A percentile compares a stretch with the other conserved stretches of the same genome.
Evolutionary conservation across 2,113 vertebrate species (phyloP).

Genomic region (Chaetura pelagica): DNA sequence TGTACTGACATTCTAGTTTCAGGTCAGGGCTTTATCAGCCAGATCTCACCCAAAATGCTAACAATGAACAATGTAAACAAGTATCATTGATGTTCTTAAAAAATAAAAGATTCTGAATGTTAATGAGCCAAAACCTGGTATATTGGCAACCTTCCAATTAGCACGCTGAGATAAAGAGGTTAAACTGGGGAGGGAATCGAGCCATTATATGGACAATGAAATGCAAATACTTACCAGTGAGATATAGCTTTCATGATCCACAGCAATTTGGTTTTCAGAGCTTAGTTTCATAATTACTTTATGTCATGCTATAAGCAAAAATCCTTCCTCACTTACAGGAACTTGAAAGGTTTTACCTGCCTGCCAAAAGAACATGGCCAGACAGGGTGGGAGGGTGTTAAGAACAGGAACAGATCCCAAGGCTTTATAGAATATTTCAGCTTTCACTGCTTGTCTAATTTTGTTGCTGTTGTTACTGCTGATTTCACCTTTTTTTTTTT

Average conservation of each 20-base stretch:
- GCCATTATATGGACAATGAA: background rate
- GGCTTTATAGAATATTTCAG: conserved; percentile 26
- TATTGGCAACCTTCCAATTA: background rate
- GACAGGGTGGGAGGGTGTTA: background rate
- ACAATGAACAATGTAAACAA: conserved; percentile 39
- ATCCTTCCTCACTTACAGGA: background rate
- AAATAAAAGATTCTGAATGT: conserved; percentile 54
- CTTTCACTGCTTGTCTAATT: conserved; percentile 21
- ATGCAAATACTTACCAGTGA: background rate
- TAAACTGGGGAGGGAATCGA: background rate
- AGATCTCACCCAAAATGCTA: conserved; percentile 58
- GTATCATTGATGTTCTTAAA: conserved; percentile 52
- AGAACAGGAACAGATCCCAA: background rate
- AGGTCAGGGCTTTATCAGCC: background rate
- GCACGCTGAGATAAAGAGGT: background rate
- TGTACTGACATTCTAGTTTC: background rate
- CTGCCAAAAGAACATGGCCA: conserved; percentile 19
- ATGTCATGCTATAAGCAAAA: background rate
- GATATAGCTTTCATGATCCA: background rate
- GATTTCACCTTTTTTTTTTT: background rate
- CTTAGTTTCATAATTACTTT: background rate
- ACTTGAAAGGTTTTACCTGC: conserved; percentile 42
- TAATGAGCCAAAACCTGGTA: conserved; percentile 34
- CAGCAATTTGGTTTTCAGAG: background rate
- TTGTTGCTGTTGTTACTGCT: background rate